Percentiles rank a stretch among this genome's conserved stretches.
Evolutionary conservation across 2,113 vertebrate genomes (phyloP).

Genomic region (Macquaria ambigua): DNA sequence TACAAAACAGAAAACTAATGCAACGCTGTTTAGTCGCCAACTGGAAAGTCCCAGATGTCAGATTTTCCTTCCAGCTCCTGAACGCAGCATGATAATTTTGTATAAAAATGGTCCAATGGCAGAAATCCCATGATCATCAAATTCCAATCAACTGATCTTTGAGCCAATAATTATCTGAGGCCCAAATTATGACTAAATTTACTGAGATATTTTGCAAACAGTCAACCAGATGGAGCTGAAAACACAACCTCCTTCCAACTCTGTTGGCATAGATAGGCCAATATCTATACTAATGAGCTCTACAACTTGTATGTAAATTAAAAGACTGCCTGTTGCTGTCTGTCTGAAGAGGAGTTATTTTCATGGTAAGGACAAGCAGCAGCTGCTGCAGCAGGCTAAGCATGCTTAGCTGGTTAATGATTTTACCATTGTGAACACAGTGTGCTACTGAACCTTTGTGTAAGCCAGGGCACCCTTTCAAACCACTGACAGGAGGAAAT

Average conservation of each 20-base stretch:
- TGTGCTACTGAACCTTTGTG: background rate
- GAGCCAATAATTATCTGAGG: slow-evolving; percentile 40
- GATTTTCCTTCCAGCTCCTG: slow-evolving; percentile 32
- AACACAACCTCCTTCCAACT: slow-evolving; percentile 56
- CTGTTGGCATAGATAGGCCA: slow-evolving; percentile 17
- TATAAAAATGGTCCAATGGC: slow-evolving; percentile 22
- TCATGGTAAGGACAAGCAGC: slow-evolving; percentile 1
- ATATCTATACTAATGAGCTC: slow-evolving; percentile 37
- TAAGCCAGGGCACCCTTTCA: background rate
- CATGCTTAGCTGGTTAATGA: slow-evolving; percentile 23
- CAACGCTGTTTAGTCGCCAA: slow-evolving; percentile 12
- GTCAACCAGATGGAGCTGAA: slow-evolving; percentile 57
- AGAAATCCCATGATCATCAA: slow-evolving; percentile 43
- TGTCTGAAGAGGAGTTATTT: slow-evolving; percentile 10
- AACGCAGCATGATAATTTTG: slow-evolving; percentile 30
- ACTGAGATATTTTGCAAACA: slow-evolving; percentile 56
- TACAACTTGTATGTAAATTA: slow-evolving; percentile 38
- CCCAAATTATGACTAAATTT: slow-evolving; percentile 29
- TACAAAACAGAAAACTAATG: slow-evolving; percentile 8
- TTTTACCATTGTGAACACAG: slow-evolving; percentile 18
- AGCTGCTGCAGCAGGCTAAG: background rate
- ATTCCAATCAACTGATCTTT: slow-evolving; percentile 38
- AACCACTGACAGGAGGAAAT: background rate
- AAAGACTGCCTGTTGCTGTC: slow-evolving; percentile 16
- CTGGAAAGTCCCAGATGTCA: slow-evolving; percentile 25